Percentiles rank a stretch among this genome's conserved stretches.
Conservation (phyloP, 2,113 vertebrate genomes). For the Lepus timidus region DNA sequence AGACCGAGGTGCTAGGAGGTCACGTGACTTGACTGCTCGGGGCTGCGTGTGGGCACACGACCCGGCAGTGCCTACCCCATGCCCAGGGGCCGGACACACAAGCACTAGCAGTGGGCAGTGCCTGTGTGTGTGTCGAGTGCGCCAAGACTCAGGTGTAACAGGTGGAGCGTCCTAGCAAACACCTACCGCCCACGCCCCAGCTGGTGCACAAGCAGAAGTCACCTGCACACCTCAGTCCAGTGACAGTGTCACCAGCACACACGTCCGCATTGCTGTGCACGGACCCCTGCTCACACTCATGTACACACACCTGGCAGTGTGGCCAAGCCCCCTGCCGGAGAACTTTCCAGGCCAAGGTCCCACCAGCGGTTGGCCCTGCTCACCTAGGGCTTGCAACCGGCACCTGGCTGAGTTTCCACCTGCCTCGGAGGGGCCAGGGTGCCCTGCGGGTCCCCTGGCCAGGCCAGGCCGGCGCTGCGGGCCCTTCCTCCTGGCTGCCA, state of each 20-base stretch:
- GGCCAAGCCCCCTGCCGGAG: background rate
- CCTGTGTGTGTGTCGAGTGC: background rate
- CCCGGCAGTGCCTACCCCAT: background rate
- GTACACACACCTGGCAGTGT: background rate
- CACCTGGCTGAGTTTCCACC: background rate
- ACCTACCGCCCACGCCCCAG: background rate
- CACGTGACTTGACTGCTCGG: background rate
- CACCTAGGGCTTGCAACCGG: background rate
- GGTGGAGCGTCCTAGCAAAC: accelerated
- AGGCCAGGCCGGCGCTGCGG: background rate
- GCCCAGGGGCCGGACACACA: background rate
- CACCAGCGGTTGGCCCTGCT: background rate
- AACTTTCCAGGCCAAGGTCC: background rate
- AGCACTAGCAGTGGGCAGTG: background rate
- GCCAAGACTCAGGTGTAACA: background rate
- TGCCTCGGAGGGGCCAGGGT: background rate
- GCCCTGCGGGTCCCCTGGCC: too few species aligned
- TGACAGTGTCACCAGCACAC: accelerated
- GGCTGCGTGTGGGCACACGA: too few species aligned
- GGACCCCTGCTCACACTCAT: background rate
- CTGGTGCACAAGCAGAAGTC: accelerated
- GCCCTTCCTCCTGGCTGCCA: slow-evolving; percentile 86
- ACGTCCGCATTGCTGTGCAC: accelerated
- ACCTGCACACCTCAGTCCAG: background rate
- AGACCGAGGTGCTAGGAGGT: background rate